Evolutionary conservation across 2,797 vertebrate species (phyloP).

Genomic region (Chelmon rostratus): DNA sequence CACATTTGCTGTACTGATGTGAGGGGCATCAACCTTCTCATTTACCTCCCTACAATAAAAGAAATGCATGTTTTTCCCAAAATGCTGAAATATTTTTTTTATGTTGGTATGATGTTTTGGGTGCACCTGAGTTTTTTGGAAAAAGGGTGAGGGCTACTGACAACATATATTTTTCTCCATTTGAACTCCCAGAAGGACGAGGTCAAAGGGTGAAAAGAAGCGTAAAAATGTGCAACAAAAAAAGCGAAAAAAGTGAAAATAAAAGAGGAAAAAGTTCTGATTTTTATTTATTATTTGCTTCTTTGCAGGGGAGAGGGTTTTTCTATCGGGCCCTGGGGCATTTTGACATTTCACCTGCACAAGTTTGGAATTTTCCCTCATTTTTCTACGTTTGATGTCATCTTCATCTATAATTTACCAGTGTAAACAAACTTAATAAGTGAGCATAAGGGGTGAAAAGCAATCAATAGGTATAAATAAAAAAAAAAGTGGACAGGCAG

Average conservation of each 20-base stretch:
- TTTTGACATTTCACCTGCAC: slow-evolving; percentile 36
- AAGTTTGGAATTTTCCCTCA: slow-evolving; percentile 8
- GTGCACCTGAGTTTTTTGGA: too few species aligned
- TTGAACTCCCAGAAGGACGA: not conserved
- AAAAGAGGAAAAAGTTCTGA: not conserved
- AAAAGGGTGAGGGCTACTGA: too few species aligned
- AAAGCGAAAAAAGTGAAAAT: not conserved
- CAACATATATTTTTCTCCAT: not conserved
- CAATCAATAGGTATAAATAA: slow-evolving; percentile 37
- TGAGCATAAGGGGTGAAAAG: not conserved
- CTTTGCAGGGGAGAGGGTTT: too few species aligned
- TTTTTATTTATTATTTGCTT: not conserved
- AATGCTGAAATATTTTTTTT: too few species aligned
- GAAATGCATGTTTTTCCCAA: too few species aligned
- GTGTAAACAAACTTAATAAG: slow-evolving; percentile 45
- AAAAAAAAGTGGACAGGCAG: not conserved
- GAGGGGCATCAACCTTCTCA: too few species aligned
- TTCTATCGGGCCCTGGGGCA: not conserved
- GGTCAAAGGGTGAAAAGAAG: not conserved
- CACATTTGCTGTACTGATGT: not conserved
- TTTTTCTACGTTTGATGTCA: slow-evolving; percentile 26
- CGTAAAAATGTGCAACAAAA: rapidly evolving
- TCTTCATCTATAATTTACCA: slow-evolving; percentile 45
- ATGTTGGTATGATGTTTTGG: too few species aligned
- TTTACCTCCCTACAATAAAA: too few species aligned